phyloP scores from a whole-genome alignment of 2,888 invertebrate species.

The Anticlea derivata region DNA sequence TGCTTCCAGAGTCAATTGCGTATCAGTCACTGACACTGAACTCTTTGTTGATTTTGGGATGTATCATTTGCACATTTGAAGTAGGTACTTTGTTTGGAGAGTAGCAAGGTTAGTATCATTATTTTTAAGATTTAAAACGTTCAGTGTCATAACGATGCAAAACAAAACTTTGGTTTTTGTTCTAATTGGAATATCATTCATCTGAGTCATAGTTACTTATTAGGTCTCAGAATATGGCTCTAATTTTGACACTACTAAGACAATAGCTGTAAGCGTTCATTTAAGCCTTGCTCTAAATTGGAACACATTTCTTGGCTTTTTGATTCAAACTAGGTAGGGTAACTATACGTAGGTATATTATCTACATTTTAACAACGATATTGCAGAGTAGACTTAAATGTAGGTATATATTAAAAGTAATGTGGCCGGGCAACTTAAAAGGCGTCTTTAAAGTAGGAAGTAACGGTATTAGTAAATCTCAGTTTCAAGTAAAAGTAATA shows the following conservation, averaged over 20 bases:
- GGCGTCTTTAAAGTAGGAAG: background rate
- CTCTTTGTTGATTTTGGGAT: constrained; percentile 21
- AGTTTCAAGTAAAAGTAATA: constrained; percentile 51
- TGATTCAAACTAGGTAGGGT: too few relatives aligned
- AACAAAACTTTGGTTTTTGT: constrained; percentile 37
- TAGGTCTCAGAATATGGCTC: background rate
- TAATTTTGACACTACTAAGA: constrained; percentile 34
- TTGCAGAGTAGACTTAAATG: too few relatives aligned
- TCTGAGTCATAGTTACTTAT: constrained; percentile 6
- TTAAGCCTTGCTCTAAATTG: constrained; percentile 22
- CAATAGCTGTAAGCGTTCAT: constrained; percentile 36
- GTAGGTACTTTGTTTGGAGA: constrained; percentile 26
- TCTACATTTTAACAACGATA: too few relatives aligned
- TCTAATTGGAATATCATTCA: constrained; percentile 36
- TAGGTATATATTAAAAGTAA: background rate
- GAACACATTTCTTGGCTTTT: too few relatives aligned
- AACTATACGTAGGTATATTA: too few relatives aligned
- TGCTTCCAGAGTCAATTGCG: background rate
- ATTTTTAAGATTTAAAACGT: constrained; percentile 37
- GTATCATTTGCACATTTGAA: constrained; percentile 14
- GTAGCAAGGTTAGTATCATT: constrained; percentile 42
- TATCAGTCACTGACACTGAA: constrained; percentile 27
- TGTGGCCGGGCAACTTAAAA: constrained; percentile 17
- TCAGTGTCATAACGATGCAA: constrained; percentile 33
- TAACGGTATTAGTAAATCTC: constrained; percentile 47